Base-by-base conservation (phyloP, 2,888 invertebrate species). In the Andrena minutula region DNA sequence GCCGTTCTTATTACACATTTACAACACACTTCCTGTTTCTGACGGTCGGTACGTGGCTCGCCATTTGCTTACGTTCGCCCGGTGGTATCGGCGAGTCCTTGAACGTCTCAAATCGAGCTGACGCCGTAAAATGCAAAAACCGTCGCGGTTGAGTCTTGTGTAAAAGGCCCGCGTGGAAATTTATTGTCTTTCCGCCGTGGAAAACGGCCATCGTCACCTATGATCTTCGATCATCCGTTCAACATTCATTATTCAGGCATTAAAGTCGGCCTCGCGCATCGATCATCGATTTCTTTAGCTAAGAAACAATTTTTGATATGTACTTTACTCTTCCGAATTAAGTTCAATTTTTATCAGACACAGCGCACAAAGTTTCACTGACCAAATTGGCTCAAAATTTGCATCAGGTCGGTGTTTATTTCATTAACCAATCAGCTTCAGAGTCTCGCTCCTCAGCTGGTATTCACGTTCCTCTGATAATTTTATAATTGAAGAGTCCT, bases 71-170 rank as follows among this genome's bases (percentile, higher is more conserved):
- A 12, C 47, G 26, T 41, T 41, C 16, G n/a, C n/a, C 16, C 0
- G 7, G 23, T 7, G 68, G 47, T 69, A 73, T 41, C 68, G 41
- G 41, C 78, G 26, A 69, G 49, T 78, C 63, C 73, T 78, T 64
- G 79, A 68, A 53, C 63, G 64, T 49, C 68, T 69, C 35, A 35
- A 69, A 68, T 72, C 53, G 68, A 51, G 72, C 80, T 72, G 79
- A 78, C 64, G 20, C 58, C 30, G 26, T 64, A 41, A 58, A 78
- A 73, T 73, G 69, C 56, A 69, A 77, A 80, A 58, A 3, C n/a
- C n/a, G 12, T 8, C 32, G 28, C 65, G 28, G 20, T 32, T 35
- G 53, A 32, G 41, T n/a, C n/a, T 49, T 10, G 68, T 26, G 20
- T 5, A 41, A 68, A 49, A 49, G 12, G 64, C 49, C 23, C 41